Percentiles rank a stretch among this genome's conserved stretches.
phyloP scores from a whole-genome alignment of 2,888 invertebrate genomes.

The Parelbella ahira region DNA sequence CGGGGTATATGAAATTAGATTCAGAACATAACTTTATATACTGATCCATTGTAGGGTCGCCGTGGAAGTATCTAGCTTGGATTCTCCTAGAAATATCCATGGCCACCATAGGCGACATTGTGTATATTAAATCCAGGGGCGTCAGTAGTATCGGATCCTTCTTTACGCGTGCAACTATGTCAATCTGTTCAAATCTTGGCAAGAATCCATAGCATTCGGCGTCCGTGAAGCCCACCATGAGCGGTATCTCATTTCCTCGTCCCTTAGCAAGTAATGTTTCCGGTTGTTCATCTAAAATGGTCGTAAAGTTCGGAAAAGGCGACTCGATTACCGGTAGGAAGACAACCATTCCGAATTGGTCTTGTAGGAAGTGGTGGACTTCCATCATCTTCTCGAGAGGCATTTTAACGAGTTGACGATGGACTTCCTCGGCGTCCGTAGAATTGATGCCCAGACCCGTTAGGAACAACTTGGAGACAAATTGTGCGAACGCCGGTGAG shows the following conservation, averaged over 20 bases:
- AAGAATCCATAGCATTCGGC: constrained; percentile 60
- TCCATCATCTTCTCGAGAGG: constrained; percentile 50
- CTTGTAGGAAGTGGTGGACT: constrained; percentile 46
- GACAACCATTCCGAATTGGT: constrained; percentile 46
- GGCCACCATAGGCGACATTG: constrained; percentile 32
- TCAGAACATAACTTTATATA: constrained; percentile 52
- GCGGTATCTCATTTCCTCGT: constrained; percentile 51
- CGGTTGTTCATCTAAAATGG: constrained; percentile 58
- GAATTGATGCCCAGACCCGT: constrained; percentile 63
- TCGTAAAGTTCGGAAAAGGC: constrained; percentile 46
- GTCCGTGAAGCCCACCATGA: constrained; percentile 57
- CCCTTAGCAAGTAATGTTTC: constrained; percentile 48
- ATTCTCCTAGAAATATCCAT: constrained; percentile 38
- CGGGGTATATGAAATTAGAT: constrained; percentile 52
- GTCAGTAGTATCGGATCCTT: constrained; percentile 41
- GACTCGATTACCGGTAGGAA: constrained; percentile 63
- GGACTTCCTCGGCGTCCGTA: constrained; percentile 47
- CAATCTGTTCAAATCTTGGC: constrained; percentile 44
- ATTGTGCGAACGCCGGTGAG: constrained; percentile 49
- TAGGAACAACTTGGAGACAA: constrained; percentile 44
- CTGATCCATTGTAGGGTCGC: constrained; percentile 41
- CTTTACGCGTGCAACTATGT: constrained; percentile 41
- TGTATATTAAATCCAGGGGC: constrained; percentile 43
- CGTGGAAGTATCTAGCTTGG: constrained; percentile 46
- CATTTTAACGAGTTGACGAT: constrained; percentile 45